Evolutionary conservation across 2,797 vertebrate genomes (phyloP), one percentile per base, ranked within the genome.

Genomic region (Sebastes vulpes): DNA sequence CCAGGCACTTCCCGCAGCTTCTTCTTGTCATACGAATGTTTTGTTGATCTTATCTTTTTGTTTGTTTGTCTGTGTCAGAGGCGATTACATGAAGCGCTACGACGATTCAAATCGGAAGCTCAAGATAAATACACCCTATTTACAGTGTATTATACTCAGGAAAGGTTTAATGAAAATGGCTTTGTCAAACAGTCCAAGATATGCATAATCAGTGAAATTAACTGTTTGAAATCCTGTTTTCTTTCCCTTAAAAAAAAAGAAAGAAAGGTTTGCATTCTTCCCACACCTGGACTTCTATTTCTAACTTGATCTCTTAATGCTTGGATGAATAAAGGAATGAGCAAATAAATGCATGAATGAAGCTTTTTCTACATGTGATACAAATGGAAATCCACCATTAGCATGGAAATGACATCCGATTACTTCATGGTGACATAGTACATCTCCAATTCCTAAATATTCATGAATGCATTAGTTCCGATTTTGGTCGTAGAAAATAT

Each of bases 341-440:
- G 48, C 48, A 50, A 50, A 50, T 20, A 20, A 57, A 29, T 32
- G n/a, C 3, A 74, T 65, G 4, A 20, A 66, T 35, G 1, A 66
- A 63, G 23, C 60, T 23, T 38, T 57, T 80, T 75, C 35, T 21
- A 57, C 60, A 81, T 56, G 50, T 35, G 65, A 82, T 60, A 72
- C 65, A 68, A 72, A 78, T 89, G 67, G 16, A 84, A 88, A 88
- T 83, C 10, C 35, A 57, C 56, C 58, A 91, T 91, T 87, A 90
- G 79, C 54, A 89, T 87, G 68, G 71, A 89, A 92, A 91, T 93
- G 2, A 74, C 73, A 86, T 83, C 78, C 79, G 75, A 87, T 88
- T 73, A 76, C 83, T 77, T 59, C 77, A 80, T 54, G 54, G 72
- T 81, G 72, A 86, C 75, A 74, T 77, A 74, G 89, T 85, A 75